Conservation (phyloP, 2,888 invertebrate species). For the Odontothrips loti region DNA sequence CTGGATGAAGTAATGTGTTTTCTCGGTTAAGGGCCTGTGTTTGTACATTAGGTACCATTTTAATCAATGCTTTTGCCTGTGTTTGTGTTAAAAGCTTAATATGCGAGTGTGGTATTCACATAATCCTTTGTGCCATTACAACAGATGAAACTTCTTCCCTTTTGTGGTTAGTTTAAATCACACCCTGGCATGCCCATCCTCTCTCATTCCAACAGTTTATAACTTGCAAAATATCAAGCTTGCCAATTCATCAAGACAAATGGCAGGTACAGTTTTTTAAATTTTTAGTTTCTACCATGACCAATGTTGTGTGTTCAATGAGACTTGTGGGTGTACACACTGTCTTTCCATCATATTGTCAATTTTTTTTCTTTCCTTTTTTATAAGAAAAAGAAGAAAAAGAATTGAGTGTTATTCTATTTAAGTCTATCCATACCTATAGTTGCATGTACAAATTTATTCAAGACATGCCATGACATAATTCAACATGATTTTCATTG, state of each 20-base stretch:
- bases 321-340: slow-evolving; percentile 1
- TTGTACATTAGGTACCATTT: background rate
- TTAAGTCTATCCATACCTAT: background rate
- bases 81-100: slow-evolving; percentile 9
- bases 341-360: slow-evolving; percentile 22
- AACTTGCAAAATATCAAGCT: background rate
- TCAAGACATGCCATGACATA: background rate
- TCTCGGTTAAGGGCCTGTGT: background rate
- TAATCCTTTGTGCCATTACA: too few species aligned
- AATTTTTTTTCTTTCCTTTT: background rate
- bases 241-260: background rate
- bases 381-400: background rate
- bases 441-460: background rate
- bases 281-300: background rate
- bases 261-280: background rate
- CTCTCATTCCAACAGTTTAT: background rate
- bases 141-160: background rate
- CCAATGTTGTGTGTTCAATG: slow-evolving; percentile 1
- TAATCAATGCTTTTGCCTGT: slow-evolving; percentile 17
- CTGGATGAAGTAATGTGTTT: background rate
- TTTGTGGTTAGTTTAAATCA: too few species aligned
- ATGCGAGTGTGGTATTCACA: background rate
- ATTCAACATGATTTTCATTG: slow-evolving; percentile 5
- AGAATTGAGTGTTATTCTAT: background rate
- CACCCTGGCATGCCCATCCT: background rate